A percentile compares a stretch with the other conserved stretches of the same genome.
Evolutionary conservation across 2,888 invertebrate species (phyloP).

Genomic region (Brenthis daphne): DNA sequence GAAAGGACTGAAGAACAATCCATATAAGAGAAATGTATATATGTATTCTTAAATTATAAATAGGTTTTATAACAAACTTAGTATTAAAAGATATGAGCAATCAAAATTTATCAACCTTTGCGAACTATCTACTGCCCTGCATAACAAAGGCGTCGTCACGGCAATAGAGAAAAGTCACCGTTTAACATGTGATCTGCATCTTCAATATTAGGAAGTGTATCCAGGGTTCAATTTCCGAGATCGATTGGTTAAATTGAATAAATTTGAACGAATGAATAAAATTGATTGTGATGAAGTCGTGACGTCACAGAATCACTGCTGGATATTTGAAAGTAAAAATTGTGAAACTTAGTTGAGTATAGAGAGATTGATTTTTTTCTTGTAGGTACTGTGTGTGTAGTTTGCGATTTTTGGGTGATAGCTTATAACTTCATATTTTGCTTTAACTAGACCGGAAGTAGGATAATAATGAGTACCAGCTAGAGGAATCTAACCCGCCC

Average conservation of each 20-base stretch:
- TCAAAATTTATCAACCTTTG: no score
- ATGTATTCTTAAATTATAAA: no score
- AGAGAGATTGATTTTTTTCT: slow-evolving; percentile 12
- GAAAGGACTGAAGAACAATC: no score
- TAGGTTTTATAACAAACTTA: no score
- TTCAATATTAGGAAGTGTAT: slow-evolving; percentile 59
- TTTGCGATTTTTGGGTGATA: no score
- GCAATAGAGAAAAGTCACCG: neutral
- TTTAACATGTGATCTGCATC: slow-evolving; percentile 54
- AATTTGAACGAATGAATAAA: slow-evolving; percentile 64
- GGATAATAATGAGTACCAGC: no score
- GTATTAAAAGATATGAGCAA: no score
- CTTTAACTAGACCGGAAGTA: no score
- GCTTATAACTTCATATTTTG: no score
- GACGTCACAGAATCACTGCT: slow-evolving; percentile 23
- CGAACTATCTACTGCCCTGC: neutral
- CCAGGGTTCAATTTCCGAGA: slow-evolving; percentile 71
- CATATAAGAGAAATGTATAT: no score
- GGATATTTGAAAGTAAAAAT: slow-evolving; percentile 2
- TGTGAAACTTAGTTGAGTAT: slow-evolving; percentile 1
- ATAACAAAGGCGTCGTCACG: slow-evolving; percentile 1
- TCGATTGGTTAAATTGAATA: slow-evolving; percentile 73
- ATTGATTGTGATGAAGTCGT: slow-evolving; percentile 44
- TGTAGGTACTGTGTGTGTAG: neutral
- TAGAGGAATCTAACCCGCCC: no score